Percentiles rank a stretch among this genome's conserved stretches.
phyloP scores from a whole-genome alignment of 1,140 invertebrate species.

The Acromyrmex charruanus region DNA sequence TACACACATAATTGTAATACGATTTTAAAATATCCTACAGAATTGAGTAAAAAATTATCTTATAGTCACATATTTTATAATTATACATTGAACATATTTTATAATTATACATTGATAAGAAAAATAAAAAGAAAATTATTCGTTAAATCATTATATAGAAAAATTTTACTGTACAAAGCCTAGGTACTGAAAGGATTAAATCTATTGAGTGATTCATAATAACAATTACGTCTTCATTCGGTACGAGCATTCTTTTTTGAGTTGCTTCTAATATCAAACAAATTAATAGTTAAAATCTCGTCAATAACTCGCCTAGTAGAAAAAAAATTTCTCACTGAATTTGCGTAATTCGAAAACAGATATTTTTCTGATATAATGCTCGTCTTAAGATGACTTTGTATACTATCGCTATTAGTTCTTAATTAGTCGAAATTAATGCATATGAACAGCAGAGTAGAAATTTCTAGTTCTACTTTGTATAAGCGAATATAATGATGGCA shows the following conservation, averaged over 20 bases:
- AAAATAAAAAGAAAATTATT: not conserved
- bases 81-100: too few relatives aligned
- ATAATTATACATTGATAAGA: not conserved
- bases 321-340: conserved; percentile 16
- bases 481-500: conserved; percentile 18
- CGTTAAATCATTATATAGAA: not conserved
- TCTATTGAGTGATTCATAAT: not conserved
- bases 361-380: conserved; percentile 29
- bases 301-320: conserved; percentile 33
- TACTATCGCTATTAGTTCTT: conserved; percentile 32
- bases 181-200: conserved; percentile 12
- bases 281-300: conserved; percentile 27
- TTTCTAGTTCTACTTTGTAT: conserved; percentile 36
- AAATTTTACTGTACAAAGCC: not conserved
- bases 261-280: conserved; percentile 44
- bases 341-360: not conserved
- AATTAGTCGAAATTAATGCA: conserved; percentile 45
- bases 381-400: conserved; percentile 31
- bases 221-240: conserved; percentile 26
- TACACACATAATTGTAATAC: not conserved
- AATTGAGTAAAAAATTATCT: not conserved
- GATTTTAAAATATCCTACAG: not conserved
- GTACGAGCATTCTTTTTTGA: conserved; percentile 30
- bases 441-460: not conserved
- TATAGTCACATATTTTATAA: not conserved